Evolutionary conservation across 2,888 invertebrate species (phyloP).

Genomic region (Dusona sp.): DNA sequence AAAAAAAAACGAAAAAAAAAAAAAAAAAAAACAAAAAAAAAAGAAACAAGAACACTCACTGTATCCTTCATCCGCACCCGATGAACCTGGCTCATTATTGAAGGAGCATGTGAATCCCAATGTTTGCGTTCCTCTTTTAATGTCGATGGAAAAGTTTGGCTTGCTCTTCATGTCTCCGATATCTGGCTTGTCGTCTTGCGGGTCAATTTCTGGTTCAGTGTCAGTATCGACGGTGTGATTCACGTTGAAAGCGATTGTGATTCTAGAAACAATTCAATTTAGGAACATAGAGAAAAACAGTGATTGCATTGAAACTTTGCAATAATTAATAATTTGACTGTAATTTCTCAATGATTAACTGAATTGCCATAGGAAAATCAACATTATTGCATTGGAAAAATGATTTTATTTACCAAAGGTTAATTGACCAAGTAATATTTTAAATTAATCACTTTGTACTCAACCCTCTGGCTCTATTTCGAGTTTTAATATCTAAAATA

Average conservation of each 20-base stretch:
- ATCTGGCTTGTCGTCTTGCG: slow-evolving; percentile 89
- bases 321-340: background rate
- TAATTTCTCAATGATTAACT: slow-evolving; percentile 5
- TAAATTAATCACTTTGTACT: slow-evolving; percentile 32
- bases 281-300: background rate
- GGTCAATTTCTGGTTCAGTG: slow-evolving; percentile 88
- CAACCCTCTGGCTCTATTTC: slow-evolving; percentile 56
- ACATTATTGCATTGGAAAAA: slow-evolving; percentile 18
- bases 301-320: background rate
- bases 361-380: slow-evolving; percentile 9
- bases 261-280: slow-evolving; percentile 85
- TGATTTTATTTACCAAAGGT: slow-evolving; percentile 63
- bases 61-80: slow-evolving; percentile 89
- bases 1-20: no score
- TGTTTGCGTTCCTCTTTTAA: slow-evolving; percentile 91
- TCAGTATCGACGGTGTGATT: slow-evolving; percentile 97
- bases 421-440: slow-evolving; percentile 72
- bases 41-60: slow-evolving; percentile 85
- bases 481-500: background rate
- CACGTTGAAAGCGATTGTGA: slow-evolving; percentile 94
- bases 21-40: background rate
- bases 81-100: slow-evolving; percentile 87
- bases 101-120: slow-evolving; percentile 95
- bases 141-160: slow-evolving; percentile 96
- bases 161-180: slow-evolving; percentile 94